These are phyloP conservation scores for Zaprionus davidi DNA, from an alignment of 1,140 invertebrate species.

Conservation along the genomic window DNA sequence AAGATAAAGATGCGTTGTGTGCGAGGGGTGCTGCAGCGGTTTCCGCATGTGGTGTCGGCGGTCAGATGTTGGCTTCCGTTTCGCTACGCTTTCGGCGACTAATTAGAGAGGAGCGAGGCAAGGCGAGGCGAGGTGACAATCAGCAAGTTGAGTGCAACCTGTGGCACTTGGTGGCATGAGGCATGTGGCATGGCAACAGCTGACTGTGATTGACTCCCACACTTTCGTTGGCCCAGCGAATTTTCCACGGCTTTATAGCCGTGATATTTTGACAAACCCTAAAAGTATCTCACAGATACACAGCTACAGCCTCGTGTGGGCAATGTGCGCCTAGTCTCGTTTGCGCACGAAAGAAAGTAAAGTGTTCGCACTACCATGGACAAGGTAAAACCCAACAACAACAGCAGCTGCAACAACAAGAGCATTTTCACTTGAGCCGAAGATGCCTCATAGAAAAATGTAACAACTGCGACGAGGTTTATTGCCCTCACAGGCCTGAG, in stretches of 20 bases:
- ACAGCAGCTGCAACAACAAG: slow-evolving; percentile 53
- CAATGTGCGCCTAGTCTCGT: slow-evolving; percentile 25
- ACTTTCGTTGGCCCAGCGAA: slow-evolving; percentile 56
- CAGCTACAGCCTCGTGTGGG: slow-evolving; percentile 7
- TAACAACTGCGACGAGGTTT: slow-evolving; percentile 57
- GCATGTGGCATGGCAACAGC: slow-evolving; percentile 47
- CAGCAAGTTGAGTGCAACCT: slow-evolving; percentile 34
- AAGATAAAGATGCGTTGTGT: slow-evolving; percentile 65
- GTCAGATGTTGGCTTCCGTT: slow-evolving; percentile 51
- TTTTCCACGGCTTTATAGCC: slow-evolving; percentile 32
- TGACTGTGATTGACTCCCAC: slow-evolving; percentile 63
- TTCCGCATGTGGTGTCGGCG: slow-evolving; percentile 60
- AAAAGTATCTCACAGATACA: slow-evolving; percentile 72
- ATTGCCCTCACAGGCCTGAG: slow-evolving; percentile 54
- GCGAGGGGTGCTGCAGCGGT: slow-evolving; percentile 52
- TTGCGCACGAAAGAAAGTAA: slow-evolving; percentile 67
- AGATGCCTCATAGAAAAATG: slow-evolving; percentile 65
- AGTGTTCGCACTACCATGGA: slow-evolving; percentile 43
- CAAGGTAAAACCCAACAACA: slow-evolving; percentile 64
- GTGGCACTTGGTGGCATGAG: slow-evolving; percentile 24
- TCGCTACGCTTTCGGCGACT: slow-evolving; percentile 58
- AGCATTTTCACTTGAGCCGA: slow-evolving; percentile 77
- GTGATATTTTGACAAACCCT: slow-evolving; percentile 66
- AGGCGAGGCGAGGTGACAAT: slow-evolving; percentile 40
- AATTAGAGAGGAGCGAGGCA: slow-evolving; percentile 48